Evolutionary conservation across 2,113 vertebrate genomes (phyloP).

Genomic region (Cariama cristata): DNA sequence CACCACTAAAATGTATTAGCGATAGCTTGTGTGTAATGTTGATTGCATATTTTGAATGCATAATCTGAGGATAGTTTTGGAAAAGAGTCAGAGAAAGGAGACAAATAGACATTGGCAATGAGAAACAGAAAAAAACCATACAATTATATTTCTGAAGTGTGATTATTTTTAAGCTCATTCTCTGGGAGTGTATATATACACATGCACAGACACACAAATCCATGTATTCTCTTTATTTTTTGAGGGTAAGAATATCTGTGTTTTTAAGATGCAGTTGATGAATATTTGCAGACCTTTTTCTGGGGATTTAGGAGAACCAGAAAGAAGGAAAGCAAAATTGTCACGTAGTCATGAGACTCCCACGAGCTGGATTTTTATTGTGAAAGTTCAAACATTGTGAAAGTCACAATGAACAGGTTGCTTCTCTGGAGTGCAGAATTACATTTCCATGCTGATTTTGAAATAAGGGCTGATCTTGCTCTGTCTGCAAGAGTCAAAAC

Average conservation of each 20-base stretch:
- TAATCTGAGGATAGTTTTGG: neutral
- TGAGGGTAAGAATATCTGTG: neutral
- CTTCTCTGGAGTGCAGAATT: neutral
- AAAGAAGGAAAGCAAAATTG: neutral
- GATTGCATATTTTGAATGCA: constrained; percentile 27
- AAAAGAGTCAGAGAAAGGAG: neutral
- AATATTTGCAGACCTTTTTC: neutral
- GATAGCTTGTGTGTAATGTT: constrained; percentile 10
- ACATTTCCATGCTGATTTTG: neutral
- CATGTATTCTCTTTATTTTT: neutral
- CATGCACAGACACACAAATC: neutral
- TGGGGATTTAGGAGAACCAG: neutral
- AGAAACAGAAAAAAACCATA: neutral
- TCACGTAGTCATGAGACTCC: neutral
- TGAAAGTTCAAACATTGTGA: neutral
- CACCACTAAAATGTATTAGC: constrained; percentile 36
- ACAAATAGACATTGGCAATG: neutral
- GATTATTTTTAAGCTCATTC: constrained; percentile 10
- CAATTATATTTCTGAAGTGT: neutral
- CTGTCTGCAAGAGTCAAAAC: constrained; percentile 28
- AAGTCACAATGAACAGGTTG: constrained; percentile 15
- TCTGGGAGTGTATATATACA: neutral
- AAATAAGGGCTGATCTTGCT: constrained; percentile 16
- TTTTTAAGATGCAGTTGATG: neutral
- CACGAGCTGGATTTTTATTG: neutral